Conservation (phyloP, 2,888 invertebrate species). For the Cyclophora punctaria region DNA sequence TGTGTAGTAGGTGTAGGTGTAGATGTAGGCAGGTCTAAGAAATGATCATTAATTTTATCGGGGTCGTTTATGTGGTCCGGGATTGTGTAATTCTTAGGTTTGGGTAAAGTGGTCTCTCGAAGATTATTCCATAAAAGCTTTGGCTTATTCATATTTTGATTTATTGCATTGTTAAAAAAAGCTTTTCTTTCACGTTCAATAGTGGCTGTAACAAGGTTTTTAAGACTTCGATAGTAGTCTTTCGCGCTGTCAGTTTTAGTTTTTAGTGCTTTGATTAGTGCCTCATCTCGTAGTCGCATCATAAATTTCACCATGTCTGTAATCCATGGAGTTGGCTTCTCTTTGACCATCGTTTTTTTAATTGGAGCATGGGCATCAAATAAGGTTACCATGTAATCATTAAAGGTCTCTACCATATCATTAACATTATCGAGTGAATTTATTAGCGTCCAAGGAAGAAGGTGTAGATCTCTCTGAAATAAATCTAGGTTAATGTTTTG, state of each 20-base stretch:
- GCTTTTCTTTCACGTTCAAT: not conserved
- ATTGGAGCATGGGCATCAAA: not conserved
- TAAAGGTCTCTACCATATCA: not conserved
- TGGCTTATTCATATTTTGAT: not conserved
- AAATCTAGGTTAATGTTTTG: no score
- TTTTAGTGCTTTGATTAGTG: not conserved
- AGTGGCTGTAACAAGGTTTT: not conserved
- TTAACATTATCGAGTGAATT: not conserved
- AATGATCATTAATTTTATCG: conserved; percentile 1
- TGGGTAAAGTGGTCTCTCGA: not conserved
- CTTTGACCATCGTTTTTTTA: not conserved
- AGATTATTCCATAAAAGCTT: not conserved
- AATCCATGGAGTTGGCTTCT: not conserved
- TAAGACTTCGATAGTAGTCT: not conserved
- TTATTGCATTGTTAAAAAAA: not conserved
- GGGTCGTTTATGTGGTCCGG: not conserved
- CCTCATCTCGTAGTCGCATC: not conserved
- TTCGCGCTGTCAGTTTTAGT: not conserved
- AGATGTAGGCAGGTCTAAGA: not conserved
- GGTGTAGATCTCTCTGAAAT: no score
- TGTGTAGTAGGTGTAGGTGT: not conserved
- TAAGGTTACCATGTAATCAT: not conserved
- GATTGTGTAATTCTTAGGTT: not conserved
- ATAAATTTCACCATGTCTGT: not conserved
- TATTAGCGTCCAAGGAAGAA: no score